Evolutionary conservation across 1,140 invertebrate species (phyloP).

Genomic region (Oedothorax gibbosus): DNA sequence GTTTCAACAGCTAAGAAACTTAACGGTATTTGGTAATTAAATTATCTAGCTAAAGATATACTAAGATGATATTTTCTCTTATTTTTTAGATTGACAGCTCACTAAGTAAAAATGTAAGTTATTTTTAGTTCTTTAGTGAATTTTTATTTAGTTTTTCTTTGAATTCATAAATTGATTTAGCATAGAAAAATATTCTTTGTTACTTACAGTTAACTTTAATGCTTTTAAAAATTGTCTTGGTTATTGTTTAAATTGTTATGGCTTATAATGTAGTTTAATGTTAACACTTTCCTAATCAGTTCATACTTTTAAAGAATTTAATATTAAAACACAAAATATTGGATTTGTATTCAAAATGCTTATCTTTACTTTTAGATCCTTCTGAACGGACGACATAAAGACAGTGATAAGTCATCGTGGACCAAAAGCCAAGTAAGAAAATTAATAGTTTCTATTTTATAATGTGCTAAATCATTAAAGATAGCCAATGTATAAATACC

Average conservation of each 20-base stretch:
- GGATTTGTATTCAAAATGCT: neutral
- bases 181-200: too few species aligned
- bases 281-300: neutral
- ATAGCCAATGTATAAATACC: too few species aligned
- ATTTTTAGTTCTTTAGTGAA: too few species aligned
- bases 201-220: too few species aligned
- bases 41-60: neutral
- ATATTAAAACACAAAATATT: neutral
- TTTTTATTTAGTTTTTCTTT: too few species aligned
- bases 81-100: conserved; percentile 39
- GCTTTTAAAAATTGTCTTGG: too few species aligned
- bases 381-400: conserved; percentile 29
- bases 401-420: conserved; percentile 34
- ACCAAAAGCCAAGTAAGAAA: conserved; percentile 49
- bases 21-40: too few species aligned
- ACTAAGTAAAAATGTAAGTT: conserved; percentile 50
- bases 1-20: too few species aligned
- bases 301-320: conserved; percentile 2
- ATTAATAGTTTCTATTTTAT: neutral
- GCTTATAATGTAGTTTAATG: neutral
- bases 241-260: too few species aligned
- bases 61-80: conserved; percentile 4
- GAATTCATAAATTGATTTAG: too few species aligned
- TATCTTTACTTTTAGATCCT: conserved; percentile 24
- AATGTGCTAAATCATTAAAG: too few species aligned